phyloP scores from a whole-genome alignment of 2,797 vertebrate genomes.

The Premnoplex brunnescens region DNA sequence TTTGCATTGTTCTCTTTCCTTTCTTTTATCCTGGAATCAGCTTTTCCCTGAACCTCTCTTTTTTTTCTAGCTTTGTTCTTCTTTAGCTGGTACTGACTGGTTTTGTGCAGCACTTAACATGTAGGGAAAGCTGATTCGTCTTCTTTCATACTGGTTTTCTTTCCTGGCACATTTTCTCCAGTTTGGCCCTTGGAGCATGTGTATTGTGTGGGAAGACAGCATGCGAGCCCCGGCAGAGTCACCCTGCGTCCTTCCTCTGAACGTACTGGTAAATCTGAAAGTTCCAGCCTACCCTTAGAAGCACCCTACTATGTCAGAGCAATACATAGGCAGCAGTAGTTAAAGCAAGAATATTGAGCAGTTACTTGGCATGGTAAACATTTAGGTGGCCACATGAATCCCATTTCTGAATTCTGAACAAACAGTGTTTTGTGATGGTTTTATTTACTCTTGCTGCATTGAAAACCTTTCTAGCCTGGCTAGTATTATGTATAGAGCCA shows the following conservation, averaged over 20 bases:
- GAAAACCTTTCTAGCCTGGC: background rate
- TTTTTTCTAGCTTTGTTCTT: background rate
- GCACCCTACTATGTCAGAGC: background rate
- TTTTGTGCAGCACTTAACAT: background rate
- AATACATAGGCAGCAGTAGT: background rate
- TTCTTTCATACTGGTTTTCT: background rate
- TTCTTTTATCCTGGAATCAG: background rate
- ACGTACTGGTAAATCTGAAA: background rate
- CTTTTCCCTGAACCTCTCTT: background rate
- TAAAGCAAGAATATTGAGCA: background rate
- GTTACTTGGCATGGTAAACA: background rate
- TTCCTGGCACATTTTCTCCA: background rate
- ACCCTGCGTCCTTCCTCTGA: background rate
- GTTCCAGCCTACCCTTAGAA: background rate
- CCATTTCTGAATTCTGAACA: background rate
- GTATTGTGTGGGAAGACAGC: background rate
- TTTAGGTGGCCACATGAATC: background rate
- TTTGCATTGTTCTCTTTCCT: background rate
- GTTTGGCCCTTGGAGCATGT: background rate
- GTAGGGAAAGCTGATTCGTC: background rate
- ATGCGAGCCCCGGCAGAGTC: background rate
- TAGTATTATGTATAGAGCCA: background rate
- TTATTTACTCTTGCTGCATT: background rate
- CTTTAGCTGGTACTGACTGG: background rate
- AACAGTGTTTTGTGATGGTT: background rate